phyloP scores from a whole-genome alignment of 2,797 vertebrate species.

The Galaxias olidus region DNA sequence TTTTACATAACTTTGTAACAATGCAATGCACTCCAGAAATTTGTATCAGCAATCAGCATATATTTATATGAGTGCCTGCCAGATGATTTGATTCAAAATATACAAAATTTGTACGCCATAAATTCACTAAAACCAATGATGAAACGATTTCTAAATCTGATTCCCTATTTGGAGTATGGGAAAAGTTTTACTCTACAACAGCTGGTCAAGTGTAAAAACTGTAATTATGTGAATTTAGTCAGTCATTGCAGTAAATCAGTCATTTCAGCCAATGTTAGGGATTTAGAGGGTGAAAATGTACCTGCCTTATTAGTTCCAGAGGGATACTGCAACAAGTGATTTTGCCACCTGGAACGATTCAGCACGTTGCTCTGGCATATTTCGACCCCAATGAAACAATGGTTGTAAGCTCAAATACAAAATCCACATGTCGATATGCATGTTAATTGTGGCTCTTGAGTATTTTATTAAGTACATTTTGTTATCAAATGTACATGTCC shows the following conservation, averaged over 20 bases:
- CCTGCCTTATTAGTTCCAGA: constrained; percentile 81
- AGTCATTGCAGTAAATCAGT: constrained; percentile 77
- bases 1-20: too few species aligned
- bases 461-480: background rate
- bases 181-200: constrained; percentile 53
- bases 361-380: constrained; percentile 65
- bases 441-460: constrained; percentile 43
- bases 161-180: constrained; percentile 48
- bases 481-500: constrained; percentile 3
- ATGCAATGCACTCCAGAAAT: too few species aligned
- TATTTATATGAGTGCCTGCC: too few species aligned
- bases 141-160: background rate
- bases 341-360: constrained; percentile 82
- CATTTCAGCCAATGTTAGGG: constrained; percentile 68
- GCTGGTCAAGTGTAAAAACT: constrained; percentile 64
- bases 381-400: constrained; percentile 48
- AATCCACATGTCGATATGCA: constrained; percentile 51
- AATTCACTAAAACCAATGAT: too few species aligned
- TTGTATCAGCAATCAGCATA: too few species aligned
- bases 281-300: constrained; percentile 81
- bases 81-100: too few species aligned
- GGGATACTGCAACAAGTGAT: constrained; percentile 71
- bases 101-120: too few species aligned
- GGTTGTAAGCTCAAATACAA: constrained; percentile 48
- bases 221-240: constrained; percentile 72